Base-by-base conservation (phyloP, 2,888 invertebrate genomes). In the Campopleginae sp. region DNA sequence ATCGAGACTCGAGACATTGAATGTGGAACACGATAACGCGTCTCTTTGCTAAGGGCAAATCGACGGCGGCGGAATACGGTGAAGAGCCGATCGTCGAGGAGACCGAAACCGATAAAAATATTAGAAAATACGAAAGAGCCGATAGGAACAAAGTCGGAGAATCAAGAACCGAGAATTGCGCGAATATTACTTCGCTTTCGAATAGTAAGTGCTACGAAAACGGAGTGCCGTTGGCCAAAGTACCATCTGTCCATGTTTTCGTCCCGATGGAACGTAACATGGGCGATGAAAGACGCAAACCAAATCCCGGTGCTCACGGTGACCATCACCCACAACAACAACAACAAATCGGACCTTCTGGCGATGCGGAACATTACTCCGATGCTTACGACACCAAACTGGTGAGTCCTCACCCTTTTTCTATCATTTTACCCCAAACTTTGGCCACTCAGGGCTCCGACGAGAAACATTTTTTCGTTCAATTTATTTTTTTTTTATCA, bases 1-100 rank as follows among this genome's bases (percentile, higher is more conserved):
- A 38, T 12, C 19, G 23, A 46, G 54, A 19, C 38, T 65, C 38
- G 33, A 19, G 33, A 86, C 85, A 84, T 92, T 94, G 94, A 93
- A 94, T 94, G 94, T 94, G 94, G 94, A 93, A 91, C 91, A 90
- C 92, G 88, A 92, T 94, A 88, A 92, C 93, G 88, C 92, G 93
- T 85, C 88, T 94, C 86, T 94, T 94, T 89, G 91, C 89, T 80
- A 92, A 91, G 86, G 90, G 91, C 89, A 91, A 91, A 87, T 86
- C 88, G 83, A 89, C 90, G 89, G 90, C 88, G 83, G 88, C 90
- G 89, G 90, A 90, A 82, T 85, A 84, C 66, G 86, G 88, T 86
- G 88, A 89, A 80, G 89, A 89, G 85, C 88, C 87, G 81, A 82
- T 80, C 86, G 86, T 89, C 80, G 87, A 86, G 85, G 87, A 80